Evolutionary conservation across 2,113 vertebrate species (phyloP).

Genomic region (Poeciliopsis turrubarensis): DNA sequence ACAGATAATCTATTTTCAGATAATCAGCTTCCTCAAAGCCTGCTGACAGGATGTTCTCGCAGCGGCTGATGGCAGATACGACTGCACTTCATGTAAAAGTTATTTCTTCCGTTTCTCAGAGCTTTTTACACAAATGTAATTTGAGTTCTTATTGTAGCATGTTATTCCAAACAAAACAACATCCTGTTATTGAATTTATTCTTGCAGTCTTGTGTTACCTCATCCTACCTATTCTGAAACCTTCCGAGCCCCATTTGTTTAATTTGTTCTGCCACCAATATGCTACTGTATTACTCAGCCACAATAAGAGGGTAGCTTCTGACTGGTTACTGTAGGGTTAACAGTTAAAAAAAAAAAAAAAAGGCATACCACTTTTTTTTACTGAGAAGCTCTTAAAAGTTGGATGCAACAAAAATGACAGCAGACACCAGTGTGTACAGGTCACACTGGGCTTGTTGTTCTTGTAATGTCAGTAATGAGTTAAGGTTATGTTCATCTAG

Average conservation of each 20-base stretch:
- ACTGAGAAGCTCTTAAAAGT: background rate
- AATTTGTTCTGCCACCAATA: conserved; percentile 13
- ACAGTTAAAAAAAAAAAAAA: background rate
- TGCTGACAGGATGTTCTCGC: background rate
- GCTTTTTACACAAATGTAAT: conserved; percentile 4
- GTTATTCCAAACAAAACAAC: background rate
- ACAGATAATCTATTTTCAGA: background rate
- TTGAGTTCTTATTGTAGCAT: conserved; percentile 10
- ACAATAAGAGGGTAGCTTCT: background rate
- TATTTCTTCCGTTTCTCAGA: background rate
- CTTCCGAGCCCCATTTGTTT: background rate
- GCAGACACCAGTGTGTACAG: background rate
- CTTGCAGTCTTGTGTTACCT: background rate
- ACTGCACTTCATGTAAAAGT: background rate
- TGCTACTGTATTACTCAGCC: background rate
- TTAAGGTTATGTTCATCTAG: background rate
- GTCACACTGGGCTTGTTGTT: background rate
- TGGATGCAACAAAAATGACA: background rate
- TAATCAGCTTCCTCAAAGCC: background rate
- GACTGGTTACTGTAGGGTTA: background rate
- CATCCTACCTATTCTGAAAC: background rate
- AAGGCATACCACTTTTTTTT: background rate
- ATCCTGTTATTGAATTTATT: conserved; percentile 2
- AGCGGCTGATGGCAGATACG: background rate
- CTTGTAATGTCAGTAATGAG: background rate